Conservation (phyloP, 2,888 invertebrate genomes). For the Cephalotes varians region DNA sequence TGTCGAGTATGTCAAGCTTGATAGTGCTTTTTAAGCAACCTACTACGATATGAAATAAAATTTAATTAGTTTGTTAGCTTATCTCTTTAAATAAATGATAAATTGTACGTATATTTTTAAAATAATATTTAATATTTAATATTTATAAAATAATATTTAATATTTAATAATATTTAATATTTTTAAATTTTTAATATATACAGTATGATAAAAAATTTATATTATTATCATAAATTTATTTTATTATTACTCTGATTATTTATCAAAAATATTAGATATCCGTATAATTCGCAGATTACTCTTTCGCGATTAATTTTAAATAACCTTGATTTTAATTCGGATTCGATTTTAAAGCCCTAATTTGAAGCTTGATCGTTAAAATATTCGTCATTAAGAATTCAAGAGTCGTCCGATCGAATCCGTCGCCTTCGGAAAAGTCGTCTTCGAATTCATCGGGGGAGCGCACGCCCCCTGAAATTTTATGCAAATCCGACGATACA, state of each 20-base stretch:
- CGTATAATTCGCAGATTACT: neutral
- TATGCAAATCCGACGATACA: constrained; percentile 48
- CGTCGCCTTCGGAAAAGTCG: constrained; percentile 18
- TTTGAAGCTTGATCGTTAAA: neutral
- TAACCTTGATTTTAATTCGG: neutral
- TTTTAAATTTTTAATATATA: neutral
- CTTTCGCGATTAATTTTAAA: neutral
- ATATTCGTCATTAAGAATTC: constrained; percentile 30
- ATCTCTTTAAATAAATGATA: neutral
- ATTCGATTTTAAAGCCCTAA: neutral
- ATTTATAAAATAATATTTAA: neutral
- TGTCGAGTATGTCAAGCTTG: neutral
- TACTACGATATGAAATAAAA: neutral
- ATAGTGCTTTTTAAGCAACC: neutral
- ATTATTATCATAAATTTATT: neutral
- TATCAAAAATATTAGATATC: neutral
- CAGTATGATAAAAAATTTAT: neutral
- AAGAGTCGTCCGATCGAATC: neutral
- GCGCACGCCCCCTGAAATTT: constrained; percentile 34
- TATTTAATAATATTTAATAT: neutral
- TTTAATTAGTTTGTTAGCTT: neutral
- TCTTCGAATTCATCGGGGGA: neutral
- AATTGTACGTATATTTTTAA: neutral
- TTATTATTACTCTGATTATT: neutral
- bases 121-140: neutral